phyloP scores from a whole-genome alignment of 2,113 vertebrate species.

The Trichechus manatus region DNA sequence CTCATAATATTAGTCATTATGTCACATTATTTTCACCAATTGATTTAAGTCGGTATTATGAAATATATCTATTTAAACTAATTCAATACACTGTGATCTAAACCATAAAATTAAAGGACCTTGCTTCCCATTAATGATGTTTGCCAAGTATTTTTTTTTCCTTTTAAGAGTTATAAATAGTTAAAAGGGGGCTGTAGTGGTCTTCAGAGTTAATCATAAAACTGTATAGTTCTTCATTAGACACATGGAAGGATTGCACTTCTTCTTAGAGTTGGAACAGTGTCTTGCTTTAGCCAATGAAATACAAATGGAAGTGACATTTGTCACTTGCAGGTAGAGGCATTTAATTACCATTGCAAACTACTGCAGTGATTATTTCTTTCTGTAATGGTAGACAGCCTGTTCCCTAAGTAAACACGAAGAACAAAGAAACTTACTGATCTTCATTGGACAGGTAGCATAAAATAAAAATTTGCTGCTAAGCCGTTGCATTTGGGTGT shows the following conservation, averaged over 20 bases:
- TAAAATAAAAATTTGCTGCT: background rate
- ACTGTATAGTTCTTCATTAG: background rate
- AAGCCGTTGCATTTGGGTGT: background rate
- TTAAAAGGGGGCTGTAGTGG: background rate
- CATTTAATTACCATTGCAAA: background rate
- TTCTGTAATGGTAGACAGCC: background rate
- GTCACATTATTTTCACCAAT: background rate
- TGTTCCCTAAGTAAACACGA: background rate
- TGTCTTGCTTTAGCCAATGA: background rate
- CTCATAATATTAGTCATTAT: background rate
- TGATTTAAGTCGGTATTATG: background rate
- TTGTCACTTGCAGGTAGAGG: no score
- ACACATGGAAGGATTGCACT: background rate
- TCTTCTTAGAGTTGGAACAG: background rate
- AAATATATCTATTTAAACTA: conserved; percentile 33
- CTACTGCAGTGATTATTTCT: background rate
- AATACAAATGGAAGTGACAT: no score
- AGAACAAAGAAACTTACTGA: background rate
- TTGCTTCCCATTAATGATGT: background rate
- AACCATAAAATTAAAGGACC: background rate
- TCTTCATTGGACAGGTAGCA: background rate
- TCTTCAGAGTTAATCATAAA: background rate
- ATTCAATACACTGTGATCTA: background rate
- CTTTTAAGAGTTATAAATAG: background rate
- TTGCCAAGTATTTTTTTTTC: background rate